Base-by-base conservation (phyloP, 2,113 vertebrate species). In the Poicephalus meyeri region DNA sequence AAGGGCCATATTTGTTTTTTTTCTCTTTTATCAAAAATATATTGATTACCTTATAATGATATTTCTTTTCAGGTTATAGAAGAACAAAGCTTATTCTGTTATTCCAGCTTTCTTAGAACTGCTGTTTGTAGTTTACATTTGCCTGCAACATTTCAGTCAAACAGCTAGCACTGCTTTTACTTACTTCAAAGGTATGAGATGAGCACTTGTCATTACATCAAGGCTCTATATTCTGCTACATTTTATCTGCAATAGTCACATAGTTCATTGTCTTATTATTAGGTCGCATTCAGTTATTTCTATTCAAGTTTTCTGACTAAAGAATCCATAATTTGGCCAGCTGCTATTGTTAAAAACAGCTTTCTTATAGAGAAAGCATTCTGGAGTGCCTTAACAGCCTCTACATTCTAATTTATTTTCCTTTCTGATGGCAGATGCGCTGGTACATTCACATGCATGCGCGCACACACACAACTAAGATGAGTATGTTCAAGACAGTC, bases 21-120 rank as follows among this genome's bases (percentile, higher is more conserved):
- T 72, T 70, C 39, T 84, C 11, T 37, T 50, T 64, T 83, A 33
- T 84, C 55, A 89, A 87, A 88, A 91, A 72, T 3, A 14, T 69
- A 93, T 93, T 65, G 64, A 93, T 95, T 93, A 90, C 39, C 26
- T 82, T 63, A 46, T 73, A 91, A 80, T 63, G 23, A 56, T 70
- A 77, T 79, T 93, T 91, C 14, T 91, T 91, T 82, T 86, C 31
- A 64, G 52, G 44, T 53, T 60, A 78, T 5, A 78, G 50, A 94
- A 91, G 87, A 96, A 93, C 60, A 80, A 96, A 96, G 60, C 55
- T 74, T 80, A 60, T 78, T 93, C 68, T 90, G 53, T 50, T 93
- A 73, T 88, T 93, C 55, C 47, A 93, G 2, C 58, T 66, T 90
- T 47, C 71, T 89, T 71, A 65, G 18, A 93, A 91, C 50, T 47